Evolutionary conservation across 2,797 vertebrate species (phyloP).

Genomic region (Kryptopterus vitreolus): DNA sequence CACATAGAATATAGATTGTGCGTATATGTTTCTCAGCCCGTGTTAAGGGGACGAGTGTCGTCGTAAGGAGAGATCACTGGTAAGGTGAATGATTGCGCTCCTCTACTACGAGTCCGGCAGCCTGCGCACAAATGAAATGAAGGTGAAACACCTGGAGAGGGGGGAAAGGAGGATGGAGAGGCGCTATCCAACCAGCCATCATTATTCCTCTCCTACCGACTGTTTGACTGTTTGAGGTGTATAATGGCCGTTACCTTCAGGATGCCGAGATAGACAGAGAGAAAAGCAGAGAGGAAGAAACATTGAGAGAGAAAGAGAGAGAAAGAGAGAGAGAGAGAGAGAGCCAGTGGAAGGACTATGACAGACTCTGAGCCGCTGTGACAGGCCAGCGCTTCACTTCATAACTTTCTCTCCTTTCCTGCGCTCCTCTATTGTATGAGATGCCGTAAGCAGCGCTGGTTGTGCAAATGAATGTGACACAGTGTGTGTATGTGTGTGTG

Average conservation of each 20-base stretch:
- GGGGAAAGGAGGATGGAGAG: slow-evolving; percentile 19
- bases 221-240: slow-evolving; percentile 45
- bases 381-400: slow-evolving; percentile 42
- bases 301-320: slow-evolving; percentile 5
- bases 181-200: slow-evolving; percentile 52
- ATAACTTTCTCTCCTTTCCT: slow-evolving; percentile 40
- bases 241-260: slow-evolving; percentile 51
- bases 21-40: slow-evolving; percentile 40
- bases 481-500: too few relatives aligned
- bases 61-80: slow-evolving; percentile 45
- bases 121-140: slow-evolving; percentile 53
- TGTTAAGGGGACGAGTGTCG: slow-evolving; percentile 52
- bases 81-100: slow-evolving; percentile 51
- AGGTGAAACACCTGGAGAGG: slow-evolving; percentile 49
- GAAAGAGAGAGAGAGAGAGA: slow-evolving; percentile 17
- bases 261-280: slow-evolving; percentile 45
- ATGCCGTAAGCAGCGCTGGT: slow-evolving; percentile 1
- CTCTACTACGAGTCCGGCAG: slow-evolving; percentile 37
- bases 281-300: neutral
- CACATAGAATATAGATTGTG: neutral
- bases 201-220: slow-evolving; percentile 50
- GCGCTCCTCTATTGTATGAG: slow-evolving; percentile 15
- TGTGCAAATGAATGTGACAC: slow-evolving; percentile 38
- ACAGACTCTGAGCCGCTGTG: slow-evolving; percentile 46
- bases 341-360: slow-evolving; percentile 34